Percentiles rank a stretch among this genome's conserved stretches.
These are phyloP conservation scores for Delichon dasypus DNA, from an alignment of 2,797 vertebrate genomes.

Conservation along the genomic window DNA sequence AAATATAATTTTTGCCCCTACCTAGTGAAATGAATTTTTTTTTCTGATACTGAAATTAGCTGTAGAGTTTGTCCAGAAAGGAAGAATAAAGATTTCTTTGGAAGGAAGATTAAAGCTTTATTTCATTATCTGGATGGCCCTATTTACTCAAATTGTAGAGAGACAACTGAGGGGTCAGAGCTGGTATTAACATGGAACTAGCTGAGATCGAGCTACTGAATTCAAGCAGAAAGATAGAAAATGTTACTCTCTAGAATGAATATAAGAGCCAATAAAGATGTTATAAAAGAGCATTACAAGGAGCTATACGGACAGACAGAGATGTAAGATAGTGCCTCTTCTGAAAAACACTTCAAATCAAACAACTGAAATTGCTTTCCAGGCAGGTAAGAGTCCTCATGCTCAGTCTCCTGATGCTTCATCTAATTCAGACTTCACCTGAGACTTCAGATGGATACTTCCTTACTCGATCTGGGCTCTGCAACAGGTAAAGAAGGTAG, in stretches of 20 bases:
- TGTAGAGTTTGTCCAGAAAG: neutral
- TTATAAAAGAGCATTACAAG: neutral
- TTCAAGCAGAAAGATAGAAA: neutral
- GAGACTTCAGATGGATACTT: neutral
- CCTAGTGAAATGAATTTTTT: neutral
- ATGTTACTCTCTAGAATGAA: neutral
- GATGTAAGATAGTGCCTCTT: neutral
- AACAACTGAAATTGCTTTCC: neutral
- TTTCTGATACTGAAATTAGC: neutral
- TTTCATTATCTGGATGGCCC: neutral
- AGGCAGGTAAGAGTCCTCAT: neutral
- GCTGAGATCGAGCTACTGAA: neutral
- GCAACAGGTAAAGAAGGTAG: neutral
- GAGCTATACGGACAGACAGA: neutral
- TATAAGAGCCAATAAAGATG: neutral
- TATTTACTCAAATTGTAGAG: neutral
- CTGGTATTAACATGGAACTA: neutral
- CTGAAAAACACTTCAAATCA: neutral
- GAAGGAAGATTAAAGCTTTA: neutral
- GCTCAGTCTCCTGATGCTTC: neutral
- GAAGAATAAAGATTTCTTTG: neutral
- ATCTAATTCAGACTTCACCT: neutral
- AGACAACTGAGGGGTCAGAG: neutral
- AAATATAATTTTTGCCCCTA: neutral
- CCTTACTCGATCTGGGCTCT: neutral